Conservation (phyloP, 2,113 vertebrate genomes). For the Herpetotheres cachinnans region DNA sequence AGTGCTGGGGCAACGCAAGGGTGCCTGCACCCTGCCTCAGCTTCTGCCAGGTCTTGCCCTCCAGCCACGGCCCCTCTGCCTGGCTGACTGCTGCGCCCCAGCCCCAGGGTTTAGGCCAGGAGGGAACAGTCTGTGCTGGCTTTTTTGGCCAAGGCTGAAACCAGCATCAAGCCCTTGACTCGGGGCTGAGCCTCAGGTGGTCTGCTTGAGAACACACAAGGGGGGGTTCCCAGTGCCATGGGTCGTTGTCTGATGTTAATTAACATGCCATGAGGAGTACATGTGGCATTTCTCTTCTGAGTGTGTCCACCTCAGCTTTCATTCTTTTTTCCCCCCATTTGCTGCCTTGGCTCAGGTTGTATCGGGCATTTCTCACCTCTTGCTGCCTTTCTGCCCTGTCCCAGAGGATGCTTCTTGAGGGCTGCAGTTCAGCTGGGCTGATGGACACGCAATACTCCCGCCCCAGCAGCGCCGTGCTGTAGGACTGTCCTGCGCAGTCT, state of each 20-base stretch:
- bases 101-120: neutral
- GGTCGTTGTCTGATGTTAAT: neutral
- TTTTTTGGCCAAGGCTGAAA: neutral
- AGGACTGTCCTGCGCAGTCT: accelerated
- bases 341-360: neutral
- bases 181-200: neutral
- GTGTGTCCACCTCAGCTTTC: neutral
- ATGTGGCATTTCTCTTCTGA: neutral
- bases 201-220: too few species aligned
- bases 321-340: neutral
- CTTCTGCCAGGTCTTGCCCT: neutral
- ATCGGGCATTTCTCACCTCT: neutral
- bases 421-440: neutral
- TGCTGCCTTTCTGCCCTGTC: neutral
- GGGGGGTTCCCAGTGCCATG: neutral
- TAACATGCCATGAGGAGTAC: neutral
- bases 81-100: neutral
- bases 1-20: neutral
- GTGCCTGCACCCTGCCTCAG: neutral
- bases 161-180: neutral
- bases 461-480: neutral
- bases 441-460: neutral
- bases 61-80: accelerated
- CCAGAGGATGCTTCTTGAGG: neutral
- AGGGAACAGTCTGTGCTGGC: neutral